Evolutionary conservation across 2,888 invertebrate species (phyloP), one percentile per base, ranked within the genome.

Genomic region (Megaustenia siamemsis): DNA sequence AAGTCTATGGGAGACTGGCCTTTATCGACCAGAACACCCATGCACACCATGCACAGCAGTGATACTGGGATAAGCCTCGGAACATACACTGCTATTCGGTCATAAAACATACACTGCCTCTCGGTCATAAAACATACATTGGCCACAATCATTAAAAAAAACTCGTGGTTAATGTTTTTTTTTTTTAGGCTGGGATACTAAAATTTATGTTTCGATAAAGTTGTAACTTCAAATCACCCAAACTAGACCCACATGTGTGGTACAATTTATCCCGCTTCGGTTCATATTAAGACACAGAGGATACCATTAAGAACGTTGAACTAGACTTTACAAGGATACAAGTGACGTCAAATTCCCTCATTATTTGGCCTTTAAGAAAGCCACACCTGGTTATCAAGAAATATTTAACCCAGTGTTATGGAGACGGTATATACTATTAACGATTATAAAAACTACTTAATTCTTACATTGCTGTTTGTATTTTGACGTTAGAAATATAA

Each of bases 131-230:
- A n/a, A n/a, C n/a, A n/a, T n/a, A n/a, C n/a, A n/a, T n/a, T n/a
- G n/a, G n/a, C n/a, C n/a, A n/a, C n/a, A n/a, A n/a, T n/a, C n/a
- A n/a, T n/a, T n/a, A n/a, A n/a, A n/a, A n/a, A n/a, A n/a, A 77
- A 60, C 53, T 56, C 56, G 24, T 24, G 56, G n/a, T 77, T 77
- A 10, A 38, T 56, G 40, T n/a, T 60, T 77, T 77, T n/a, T 56
- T 60, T 56, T 53, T 56, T n/a, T n/a, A n/a, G n/a, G 60, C 56
- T 24, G 3, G 56, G 38, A 18, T 38, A 32, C 76, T n/a, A 40
- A 77, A 12, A 60, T 77, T 77, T 77, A 77, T 77, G 76, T 24
- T 77, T 77, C 60, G 60, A 77, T 77, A 77, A 77, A 77, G 76
- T 60, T 77, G 53, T 77, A 77, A 77, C 60, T 18, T 32, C 56